Evolutionary conservation across 2,113 vertebrate genomes (phyloP).

Genomic region (Gymnogyps californianus): DNA sequence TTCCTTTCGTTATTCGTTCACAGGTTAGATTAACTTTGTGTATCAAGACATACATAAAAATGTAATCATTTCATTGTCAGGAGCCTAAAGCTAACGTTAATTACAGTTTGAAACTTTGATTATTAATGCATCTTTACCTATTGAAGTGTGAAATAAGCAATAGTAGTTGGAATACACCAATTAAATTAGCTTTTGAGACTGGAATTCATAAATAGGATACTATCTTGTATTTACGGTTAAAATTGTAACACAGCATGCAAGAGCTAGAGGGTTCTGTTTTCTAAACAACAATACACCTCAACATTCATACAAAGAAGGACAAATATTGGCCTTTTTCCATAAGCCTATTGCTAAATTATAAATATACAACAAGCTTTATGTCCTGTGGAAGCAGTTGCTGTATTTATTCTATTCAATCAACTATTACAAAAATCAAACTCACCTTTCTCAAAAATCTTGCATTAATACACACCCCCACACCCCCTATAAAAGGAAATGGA

Average conservation of each 20-base stretch:
- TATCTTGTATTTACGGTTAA: slow-evolving; percentile 38
- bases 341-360: not conserved
- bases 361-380: not conserved
- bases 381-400: not conserved
- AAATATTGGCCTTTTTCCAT: not conserved
- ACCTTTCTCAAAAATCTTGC: not conserved
- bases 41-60: slow-evolving; percentile 76
- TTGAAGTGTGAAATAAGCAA: slow-evolving; percentile 82
- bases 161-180: slow-evolving; percentile 77
- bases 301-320: not conserved
- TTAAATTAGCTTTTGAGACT: slow-evolving; percentile 75
- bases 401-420: not conserved
- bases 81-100: slow-evolving; percentile 77
- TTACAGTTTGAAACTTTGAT: slow-evolving; percentile 78
- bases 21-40: slow-evolving; percentile 71
- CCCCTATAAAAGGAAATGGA: not conserved
- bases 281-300: not conserved
- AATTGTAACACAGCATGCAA: not conserved
- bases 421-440: not conserved
- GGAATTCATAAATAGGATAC: slow-evolving; percentile 69
- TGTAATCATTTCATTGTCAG: slow-evolving; percentile 76
- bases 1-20: slow-evolving; percentile 44
- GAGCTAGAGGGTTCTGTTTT: not conserved
- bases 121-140: slow-evolving; percentile 82
- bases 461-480: not conserved